phyloP scores from a whole-genome alignment of 2,888 invertebrate genomes.

The Monochamus alternatus region DNA sequence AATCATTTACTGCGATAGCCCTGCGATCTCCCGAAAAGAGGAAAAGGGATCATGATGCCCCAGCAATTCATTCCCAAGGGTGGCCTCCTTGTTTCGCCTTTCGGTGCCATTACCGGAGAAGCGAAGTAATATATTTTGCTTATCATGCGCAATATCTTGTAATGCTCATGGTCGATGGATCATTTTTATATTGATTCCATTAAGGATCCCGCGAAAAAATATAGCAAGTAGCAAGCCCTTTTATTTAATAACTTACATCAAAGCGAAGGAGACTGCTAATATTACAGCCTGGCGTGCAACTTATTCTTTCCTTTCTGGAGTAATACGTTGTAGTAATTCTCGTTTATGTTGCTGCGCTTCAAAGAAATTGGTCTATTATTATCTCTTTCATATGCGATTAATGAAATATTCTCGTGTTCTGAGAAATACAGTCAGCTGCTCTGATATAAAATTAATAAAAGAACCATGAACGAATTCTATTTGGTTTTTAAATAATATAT shows the following conservation, averaged over 20 bases:
- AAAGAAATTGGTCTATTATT: conserved; percentile 20
- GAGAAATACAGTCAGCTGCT: background rate
- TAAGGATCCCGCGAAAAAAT: conserved; percentile 16
- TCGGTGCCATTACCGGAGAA: conserved; percentile 61
- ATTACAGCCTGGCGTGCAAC: conserved; percentile 25
- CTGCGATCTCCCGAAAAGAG: conserved; percentile 11
- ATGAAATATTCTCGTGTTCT: conserved; percentile 7
- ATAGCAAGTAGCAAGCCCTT: conserved; percentile 1
- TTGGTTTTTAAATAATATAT: too few species aligned
- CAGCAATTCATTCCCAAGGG: conserved; percentile 57
- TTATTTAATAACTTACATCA: conserved; percentile 33
- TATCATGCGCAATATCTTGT: conserved; percentile 54
- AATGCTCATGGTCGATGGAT: conserved; percentile 50
- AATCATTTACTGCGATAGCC: conserved; percentile 38
- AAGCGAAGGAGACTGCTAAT: conserved; percentile 20
- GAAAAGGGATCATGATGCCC: conserved; percentile 25
- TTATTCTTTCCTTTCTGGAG: conserved; percentile 10
- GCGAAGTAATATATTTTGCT: conserved; percentile 54
- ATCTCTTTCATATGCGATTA: conserved; percentile 15
- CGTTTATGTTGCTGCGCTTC: conserved; percentile 29
- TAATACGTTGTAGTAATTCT: conserved; percentile 27
- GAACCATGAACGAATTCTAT: too few species aligned
- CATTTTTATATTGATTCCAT: conserved; percentile 51
- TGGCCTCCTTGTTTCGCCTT: conserved; percentile 63
- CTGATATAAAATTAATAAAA: too few species aligned